A percentile compares a stretch with the other conserved stretches of the same genome.
These are phyloP conservation scores for Papilio demoleus DNA, from an alignment of 2,888 invertebrate species.

Conservation along the genomic window DNA sequence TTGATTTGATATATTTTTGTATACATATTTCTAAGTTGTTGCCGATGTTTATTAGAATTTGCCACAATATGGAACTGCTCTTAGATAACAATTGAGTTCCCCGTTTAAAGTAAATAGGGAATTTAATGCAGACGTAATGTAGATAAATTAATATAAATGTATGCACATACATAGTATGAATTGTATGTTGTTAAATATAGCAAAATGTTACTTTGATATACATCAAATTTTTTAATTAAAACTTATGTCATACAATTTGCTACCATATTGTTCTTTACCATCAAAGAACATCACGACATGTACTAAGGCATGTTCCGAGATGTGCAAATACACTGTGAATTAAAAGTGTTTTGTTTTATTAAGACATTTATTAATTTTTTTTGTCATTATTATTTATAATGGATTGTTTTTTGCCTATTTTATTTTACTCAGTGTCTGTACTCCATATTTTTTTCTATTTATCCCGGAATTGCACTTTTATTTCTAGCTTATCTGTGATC, in stretches of 20 bases:
- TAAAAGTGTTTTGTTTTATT: conserved; percentile 1
- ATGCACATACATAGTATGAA: neutral
- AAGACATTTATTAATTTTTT: conserved; percentile 12
- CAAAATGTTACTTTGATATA: neutral
- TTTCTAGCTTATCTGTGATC: conserved; percentile 25
- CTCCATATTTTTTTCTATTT: neutral
- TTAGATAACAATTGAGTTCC: neutral
- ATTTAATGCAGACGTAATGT: neutral
- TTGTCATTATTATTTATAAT: conserved; percentile 19
- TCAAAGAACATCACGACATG: neutral
- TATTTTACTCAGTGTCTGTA: conserved; percentile 4
- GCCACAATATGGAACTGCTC: neutral
- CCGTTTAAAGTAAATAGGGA: too few relatives aligned
- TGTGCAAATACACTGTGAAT: conserved; percentile 5
- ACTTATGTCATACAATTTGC: neutral
- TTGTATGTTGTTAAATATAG: neutral
- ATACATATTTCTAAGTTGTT: conserved; percentile 8
- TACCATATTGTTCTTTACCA: too few relatives aligned
- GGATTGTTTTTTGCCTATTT: conserved; percentile 10
- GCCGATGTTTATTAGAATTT: neutral
- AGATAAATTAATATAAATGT: conserved; percentile 5
- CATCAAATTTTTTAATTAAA: neutral
- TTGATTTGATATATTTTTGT: conserved; percentile 6
- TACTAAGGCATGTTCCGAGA: neutral
- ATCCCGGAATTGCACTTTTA: conserved; percentile 9